These are phyloP conservation scores for Acromyrmex heyeri DNA, from an alignment of 1,140 invertebrate species.

Conservation along the genomic window DNA sequence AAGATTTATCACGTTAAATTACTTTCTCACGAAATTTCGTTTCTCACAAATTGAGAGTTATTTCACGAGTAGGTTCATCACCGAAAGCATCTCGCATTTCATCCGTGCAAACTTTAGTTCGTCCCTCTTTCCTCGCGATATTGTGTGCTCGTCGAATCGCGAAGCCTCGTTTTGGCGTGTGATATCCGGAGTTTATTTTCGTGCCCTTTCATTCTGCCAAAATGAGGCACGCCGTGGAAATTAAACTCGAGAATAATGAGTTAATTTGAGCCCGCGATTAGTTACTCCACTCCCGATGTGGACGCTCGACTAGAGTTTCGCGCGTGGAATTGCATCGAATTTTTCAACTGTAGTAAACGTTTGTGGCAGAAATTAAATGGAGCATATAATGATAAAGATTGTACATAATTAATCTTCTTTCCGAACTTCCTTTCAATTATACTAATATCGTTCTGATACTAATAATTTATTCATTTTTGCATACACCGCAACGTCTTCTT, in stretches of 20 bases:
- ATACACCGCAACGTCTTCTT: background rate
- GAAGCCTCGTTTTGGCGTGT: background rate
- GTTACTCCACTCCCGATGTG: conserved; percentile 20
- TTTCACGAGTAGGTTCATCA: conserved; percentile 35
- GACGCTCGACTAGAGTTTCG: background rate
- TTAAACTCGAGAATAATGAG: conserved; percentile 59
- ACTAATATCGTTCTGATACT: background rate
- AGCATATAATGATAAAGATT: conserved; percentile 17
- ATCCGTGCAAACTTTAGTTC: background rate
- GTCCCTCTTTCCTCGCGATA: conserved; percentile 5
- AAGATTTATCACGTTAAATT: background rate
- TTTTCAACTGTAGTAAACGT: conserved; percentile 15
- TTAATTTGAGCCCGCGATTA: conserved; percentile 57
- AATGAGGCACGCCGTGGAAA: conserved; percentile 41
- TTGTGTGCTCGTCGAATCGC: conserved; percentile 6
- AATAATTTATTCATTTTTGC: background rate
- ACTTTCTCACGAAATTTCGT: background rate
- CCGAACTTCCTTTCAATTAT: background rate
- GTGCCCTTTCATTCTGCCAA: conserved; percentile 22
- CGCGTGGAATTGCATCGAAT: conserved; percentile 9
- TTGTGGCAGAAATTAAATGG: background rate
- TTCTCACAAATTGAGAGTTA: conserved; percentile 29
- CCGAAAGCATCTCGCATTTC: conserved; percentile 14
- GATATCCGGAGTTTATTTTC: conserved; percentile 52
- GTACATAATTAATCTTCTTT: background rate